phyloP scores from a whole-genome alignment of 2,113 vertebrate species.

The Trematocara marginatum region DNA sequence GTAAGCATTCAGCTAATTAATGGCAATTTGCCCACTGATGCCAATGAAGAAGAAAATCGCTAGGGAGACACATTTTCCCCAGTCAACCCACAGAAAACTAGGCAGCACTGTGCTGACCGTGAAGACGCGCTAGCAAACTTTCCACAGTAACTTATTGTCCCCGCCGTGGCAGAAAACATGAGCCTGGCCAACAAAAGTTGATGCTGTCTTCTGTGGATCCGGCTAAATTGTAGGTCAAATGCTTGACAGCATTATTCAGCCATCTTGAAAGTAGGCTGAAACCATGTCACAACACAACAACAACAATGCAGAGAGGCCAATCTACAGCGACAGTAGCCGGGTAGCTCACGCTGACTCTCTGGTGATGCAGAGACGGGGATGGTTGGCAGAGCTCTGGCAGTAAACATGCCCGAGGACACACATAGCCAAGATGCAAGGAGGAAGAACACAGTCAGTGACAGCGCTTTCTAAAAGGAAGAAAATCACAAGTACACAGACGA shows the following conservation, averaged over 20 bases:
- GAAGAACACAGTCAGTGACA: not conserved
- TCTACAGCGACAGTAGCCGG: not conserved
- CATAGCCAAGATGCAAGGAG: not conserved
- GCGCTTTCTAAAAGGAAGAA: not conserved
- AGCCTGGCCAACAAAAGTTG: constrained; percentile 1
- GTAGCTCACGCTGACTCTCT: not conserved
- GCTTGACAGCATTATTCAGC: constrained; percentile 36
- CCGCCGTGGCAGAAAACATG: not conserved
- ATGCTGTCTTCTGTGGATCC: not conserved
- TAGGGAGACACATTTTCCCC: constrained; percentile 14
- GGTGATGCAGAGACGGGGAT: constrained; percentile 7
- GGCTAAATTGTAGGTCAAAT: constrained; percentile 44
- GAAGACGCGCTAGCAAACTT: constrained; percentile 3
- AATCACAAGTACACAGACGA: not conserved
- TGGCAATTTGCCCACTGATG: constrained; percentile 53
- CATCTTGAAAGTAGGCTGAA: constrained; percentile 37
- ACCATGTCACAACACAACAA: constrained; percentile 37
- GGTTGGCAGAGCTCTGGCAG: constrained; percentile 13
- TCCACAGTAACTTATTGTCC: not conserved
- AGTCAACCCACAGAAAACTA: not conserved
- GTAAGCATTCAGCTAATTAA: constrained; percentile 66
- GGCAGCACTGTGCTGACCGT: not conserved
- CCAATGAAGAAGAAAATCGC: constrained; percentile 47
- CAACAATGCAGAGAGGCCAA: constrained; percentile 6
- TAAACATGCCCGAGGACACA: constrained; percentile 7